Evolutionary conservation across 2,797 vertebrate species (phyloP), one percentile per base, ranked within the genome.

Genomic region (Petrocephalus sullivani): DNA sequence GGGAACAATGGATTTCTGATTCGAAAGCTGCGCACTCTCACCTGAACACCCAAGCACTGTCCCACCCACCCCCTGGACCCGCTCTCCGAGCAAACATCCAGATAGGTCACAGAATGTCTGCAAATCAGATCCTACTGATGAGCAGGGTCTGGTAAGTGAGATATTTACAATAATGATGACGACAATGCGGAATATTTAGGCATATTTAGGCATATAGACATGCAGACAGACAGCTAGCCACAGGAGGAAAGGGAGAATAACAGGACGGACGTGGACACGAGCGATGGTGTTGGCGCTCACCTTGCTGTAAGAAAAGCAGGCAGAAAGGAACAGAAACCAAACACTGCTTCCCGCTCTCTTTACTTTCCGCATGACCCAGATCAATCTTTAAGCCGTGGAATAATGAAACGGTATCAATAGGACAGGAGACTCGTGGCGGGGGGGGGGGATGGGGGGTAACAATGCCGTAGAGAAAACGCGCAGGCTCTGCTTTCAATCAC

Each of bases 281-380:
- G 71, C 7, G 14, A 78, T 41, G 71, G 37, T 78, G 56, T 21
- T 21, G 49, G 19, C 21, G 10, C 82, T 84, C 54, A 37, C 56
- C 54, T 85, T 58, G 23, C 54, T 2, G 28, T 58, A 41, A 85
- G 53, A 58, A 85, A 85, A 60, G 84, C 16, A 85, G 28, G 28
- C 28, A 85, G 23, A 85, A 49, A 61, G 37, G 19, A 41, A 16
- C 33, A 64, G 85, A 64, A 64, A 87, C 58, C 58, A 86, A 86
- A 86, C 85, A 33, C 33, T 86, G 21, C 85, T 61, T 61, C 58
- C 14, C 57, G 61, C 56, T 57, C 51, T 60, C 57, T 86, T 46
- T 86, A 33, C 85, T 86, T 86, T 86, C 85, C 28, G 56, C 54
- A 61, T 86, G 85, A 86, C 85, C 85, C 58, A 86, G 85, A 86